Conservation (phyloP, 2,888 invertebrate genomes). For the Catocala nupta region DNA sequence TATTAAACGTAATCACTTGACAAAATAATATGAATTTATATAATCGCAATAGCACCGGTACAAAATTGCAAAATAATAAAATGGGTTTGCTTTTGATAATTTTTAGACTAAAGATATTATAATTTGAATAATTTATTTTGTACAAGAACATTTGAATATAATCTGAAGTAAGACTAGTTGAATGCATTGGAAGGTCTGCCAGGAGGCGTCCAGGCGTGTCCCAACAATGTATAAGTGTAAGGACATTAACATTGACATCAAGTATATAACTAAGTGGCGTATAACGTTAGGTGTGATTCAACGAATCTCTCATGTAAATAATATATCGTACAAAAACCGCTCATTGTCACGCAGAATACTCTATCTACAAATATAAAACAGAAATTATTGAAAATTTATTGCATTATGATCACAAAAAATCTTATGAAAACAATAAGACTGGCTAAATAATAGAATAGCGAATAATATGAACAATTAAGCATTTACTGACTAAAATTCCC, state of each 20-base stretch:
- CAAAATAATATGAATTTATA: slow-evolving; percentile 30
- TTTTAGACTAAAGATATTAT: neutral
- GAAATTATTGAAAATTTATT: slow-evolving; percentile 41
- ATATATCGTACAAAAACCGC: slow-evolving; percentile 46
- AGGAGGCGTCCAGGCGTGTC: slow-evolving; percentile 5
- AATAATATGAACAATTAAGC: slow-evolving; percentile 7
- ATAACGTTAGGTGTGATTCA: slow-evolving; percentile 29
- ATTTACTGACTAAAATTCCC: slow-evolving; percentile 30
- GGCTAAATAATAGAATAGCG: slow-evolving; percentile 25
- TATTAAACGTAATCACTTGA: slow-evolving; percentile 22
- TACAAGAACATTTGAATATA: slow-evolving; percentile 23
- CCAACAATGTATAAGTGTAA: slow-evolving; percentile 3
- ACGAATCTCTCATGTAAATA: slow-evolving; percentile 40
- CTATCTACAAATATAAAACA: slow-evolving; percentile 46
- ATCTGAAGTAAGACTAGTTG: slow-evolving; percentile 24
- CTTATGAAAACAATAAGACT: slow-evolving; percentile 28
- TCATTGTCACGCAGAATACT: slow-evolving; percentile 38
- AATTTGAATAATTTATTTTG: slow-evolving; percentile 17
- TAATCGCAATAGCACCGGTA: slow-evolving; percentile 39
- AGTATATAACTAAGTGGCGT: slow-evolving; percentile 14
- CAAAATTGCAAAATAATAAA: slow-evolving; percentile 19
- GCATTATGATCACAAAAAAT: slow-evolving; percentile 40
- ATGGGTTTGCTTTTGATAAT: slow-evolving; percentile 16
- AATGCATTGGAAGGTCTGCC: slow-evolving; percentile 17
- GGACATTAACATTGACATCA: slow-evolving; percentile 9